phyloP scores from a whole-genome alignment of 2,888 invertebrate species.

The Bibio marci region DNA sequence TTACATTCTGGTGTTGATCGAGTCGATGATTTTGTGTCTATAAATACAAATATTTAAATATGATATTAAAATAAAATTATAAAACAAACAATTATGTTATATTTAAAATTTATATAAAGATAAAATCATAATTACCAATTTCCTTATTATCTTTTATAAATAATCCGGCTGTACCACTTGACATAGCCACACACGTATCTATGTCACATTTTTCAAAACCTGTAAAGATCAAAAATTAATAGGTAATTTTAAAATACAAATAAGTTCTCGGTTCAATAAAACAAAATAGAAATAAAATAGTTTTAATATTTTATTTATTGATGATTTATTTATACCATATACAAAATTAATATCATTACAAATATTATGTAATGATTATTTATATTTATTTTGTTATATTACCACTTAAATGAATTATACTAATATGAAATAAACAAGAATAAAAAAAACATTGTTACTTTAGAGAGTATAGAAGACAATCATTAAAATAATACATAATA shows the following conservation, averaged over 20 bases:
- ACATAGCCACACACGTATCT: conserved; percentile 29
- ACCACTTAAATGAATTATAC: no score
- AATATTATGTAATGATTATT: no score
- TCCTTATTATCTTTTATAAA: conserved; percentile 16
- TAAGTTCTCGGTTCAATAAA: neutral
- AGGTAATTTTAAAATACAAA: conserved; percentile 1
- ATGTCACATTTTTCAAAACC: conserved; percentile 23
- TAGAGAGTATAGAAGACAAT: no score
- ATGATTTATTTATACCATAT: no score
- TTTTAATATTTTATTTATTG: no score
- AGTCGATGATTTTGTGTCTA: neutral
- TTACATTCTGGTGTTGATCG: conserved; percentile 32
- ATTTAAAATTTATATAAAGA: no score
- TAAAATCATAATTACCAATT: conserved; percentile 8
- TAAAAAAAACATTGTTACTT: no score
- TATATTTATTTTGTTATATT: no score
- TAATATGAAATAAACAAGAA: no score
- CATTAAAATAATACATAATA: no score
- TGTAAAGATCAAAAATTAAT: conserved; percentile 12
- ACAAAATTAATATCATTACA: no score
- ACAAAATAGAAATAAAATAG: neutral
- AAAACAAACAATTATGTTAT: neutral
- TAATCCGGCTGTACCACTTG: conserved; percentile 28
- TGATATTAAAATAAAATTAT: neutral
- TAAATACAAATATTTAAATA: no score